Percentiles rank a stretch among this genome's conserved stretches.
Conservation (phyloP, 2,113 vertebrate genomes). For the Datnioides undecimradiatus region DNA sequence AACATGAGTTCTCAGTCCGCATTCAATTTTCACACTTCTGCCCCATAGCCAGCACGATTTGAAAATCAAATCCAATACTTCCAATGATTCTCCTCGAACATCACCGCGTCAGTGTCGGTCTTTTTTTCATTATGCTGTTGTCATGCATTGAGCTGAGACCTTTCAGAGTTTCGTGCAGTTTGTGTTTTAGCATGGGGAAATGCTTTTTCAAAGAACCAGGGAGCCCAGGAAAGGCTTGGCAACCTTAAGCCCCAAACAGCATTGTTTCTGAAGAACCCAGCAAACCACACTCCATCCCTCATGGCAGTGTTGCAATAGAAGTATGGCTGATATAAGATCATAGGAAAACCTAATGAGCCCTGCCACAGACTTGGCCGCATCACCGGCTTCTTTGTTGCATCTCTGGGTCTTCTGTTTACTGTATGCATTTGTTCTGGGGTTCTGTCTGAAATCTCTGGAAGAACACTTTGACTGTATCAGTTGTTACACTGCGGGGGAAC, state of each 20-base stretch:
- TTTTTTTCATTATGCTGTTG: background rate
- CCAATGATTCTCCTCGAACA: constrained; percentile 43
- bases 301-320: constrained; percentile 50
- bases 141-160: constrained; percentile 33
- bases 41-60: background rate
- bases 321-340: constrained; percentile 41
- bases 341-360: constrained; percentile 47
- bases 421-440: constrained; percentile 24
- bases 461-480: too few relatives aligned
- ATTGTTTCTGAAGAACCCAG: constrained; percentile 65
- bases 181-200: constrained; percentile 1
- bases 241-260: constrained; percentile 65
- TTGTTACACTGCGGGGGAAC: too few relatives aligned
- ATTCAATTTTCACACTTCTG: constrained; percentile 30
- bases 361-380: constrained; percentile 26
- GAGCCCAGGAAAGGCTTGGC: constrained; percentile 81
- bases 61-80: constrained; percentile 52
- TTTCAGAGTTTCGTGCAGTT: constrained; percentile 11
- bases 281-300: constrained; percentile 12
- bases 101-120: constrained; percentile 33
- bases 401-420: constrained; percentile 50
- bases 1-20: constrained; percentile 17
- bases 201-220: constrained; percentile 68
- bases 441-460: constrained; percentile 19
- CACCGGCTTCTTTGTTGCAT: constrained; percentile 36